Percentiles rank a stretch among this genome's conserved stretches.
Conservation (phyloP, 1,140 invertebrate genomes). For the Drosophila repletoides region DNA sequence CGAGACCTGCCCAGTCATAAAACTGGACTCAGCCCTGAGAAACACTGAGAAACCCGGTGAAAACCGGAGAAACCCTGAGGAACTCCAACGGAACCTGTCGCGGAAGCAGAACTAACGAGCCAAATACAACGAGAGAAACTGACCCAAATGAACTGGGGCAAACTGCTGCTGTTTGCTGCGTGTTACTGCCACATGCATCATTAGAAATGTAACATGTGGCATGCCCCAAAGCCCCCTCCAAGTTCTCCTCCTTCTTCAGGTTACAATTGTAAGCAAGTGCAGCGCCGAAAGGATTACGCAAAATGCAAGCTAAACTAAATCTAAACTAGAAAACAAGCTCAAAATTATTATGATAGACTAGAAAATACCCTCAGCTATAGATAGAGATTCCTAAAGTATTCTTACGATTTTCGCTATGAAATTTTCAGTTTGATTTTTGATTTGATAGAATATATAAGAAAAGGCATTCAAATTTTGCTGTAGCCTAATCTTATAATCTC, state of each 20-base stretch:
- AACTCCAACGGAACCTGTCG: constrained; percentile 14
- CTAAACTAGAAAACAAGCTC: too few relatives aligned
- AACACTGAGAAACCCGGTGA: background rate
- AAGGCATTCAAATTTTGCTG: too few relatives aligned
- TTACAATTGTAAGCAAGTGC: constrained; percentile 33
- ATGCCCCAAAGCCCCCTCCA: background rate
- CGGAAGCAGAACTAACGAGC: constrained; percentile 22
- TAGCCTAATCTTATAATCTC: too few relatives aligned
- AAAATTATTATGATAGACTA: background rate
- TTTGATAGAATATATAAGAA: too few relatives aligned
- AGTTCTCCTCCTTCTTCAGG: background rate
- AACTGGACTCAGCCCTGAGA: too few relatives aligned
- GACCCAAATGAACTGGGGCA: constrained; percentile 29
- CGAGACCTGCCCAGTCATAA: too few relatives aligned
- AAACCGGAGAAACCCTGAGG: background rate
- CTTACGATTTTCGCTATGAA: too few relatives aligned
- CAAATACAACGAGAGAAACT: background rate
- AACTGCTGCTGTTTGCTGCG: background rate
- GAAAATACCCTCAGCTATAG: background rate
- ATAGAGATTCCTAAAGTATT: too few relatives aligned
- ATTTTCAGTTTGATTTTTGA: too few relatives aligned
- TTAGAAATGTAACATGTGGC: constrained; percentile 74
- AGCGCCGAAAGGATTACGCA: constrained; percentile 27
- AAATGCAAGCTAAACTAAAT: constrained; percentile 21
- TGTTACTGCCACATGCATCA: constrained; percentile 70